Evolutionary conservation across 2,113 vertebrate species (phyloP).

Genomic region (Petroica traversi): DNA sequence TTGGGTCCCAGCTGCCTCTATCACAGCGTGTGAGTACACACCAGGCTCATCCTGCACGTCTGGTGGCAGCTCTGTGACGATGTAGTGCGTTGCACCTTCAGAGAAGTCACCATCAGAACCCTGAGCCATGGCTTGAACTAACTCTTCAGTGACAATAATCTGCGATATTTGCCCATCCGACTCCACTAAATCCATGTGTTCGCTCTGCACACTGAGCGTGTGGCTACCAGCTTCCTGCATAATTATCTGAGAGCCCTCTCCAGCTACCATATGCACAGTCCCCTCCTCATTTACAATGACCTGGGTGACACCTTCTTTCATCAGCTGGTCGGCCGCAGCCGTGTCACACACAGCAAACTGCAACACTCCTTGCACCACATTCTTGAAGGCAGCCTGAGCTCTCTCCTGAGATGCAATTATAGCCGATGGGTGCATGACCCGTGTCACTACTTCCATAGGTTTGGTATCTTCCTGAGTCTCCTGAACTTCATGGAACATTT

Average conservation of each 20-base stretch:
- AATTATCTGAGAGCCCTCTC: conserved; percentile 78
- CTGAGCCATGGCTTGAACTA: conserved; percentile 78
- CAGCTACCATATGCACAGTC: conserved; percentile 79
- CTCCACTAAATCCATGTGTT: conserved; percentile 72
- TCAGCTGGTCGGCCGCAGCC: conserved; percentile 81
- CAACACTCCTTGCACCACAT: conserved; percentile 89
- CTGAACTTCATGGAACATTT: conserved; percentile 71
- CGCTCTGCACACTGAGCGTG: conserved; percentile 56
- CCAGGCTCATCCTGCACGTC: conserved; percentile 77
- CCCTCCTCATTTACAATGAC: conserved; percentile 94
- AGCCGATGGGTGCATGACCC: conserved; percentile 70
- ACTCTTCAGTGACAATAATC: conserved; percentile 80
- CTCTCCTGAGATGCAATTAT: conserved; percentile 70
- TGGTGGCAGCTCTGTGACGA: conserved; percentile 90
- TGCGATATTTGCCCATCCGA: conserved; percentile 75
- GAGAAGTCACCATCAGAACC: conserved; percentile 61
- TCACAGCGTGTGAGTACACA: conserved; percentile 77
- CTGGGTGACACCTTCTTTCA: conserved; percentile 92
- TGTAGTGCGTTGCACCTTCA: conserved; percentile 88
- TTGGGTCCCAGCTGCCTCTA: conserved; percentile 60
- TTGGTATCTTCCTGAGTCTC: conserved; percentile 52
- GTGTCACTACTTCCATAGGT: conserved; percentile 74
- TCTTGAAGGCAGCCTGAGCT: conserved; percentile 75
- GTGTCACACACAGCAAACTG: conserved; percentile 86
- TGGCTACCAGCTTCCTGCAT: conserved; percentile 76